Evolutionary conservation across 1,140 invertebrate genomes (phyloP), one percentile per base, ranked within the genome.

Genomic region (Xylocopa sonorina): DNA sequence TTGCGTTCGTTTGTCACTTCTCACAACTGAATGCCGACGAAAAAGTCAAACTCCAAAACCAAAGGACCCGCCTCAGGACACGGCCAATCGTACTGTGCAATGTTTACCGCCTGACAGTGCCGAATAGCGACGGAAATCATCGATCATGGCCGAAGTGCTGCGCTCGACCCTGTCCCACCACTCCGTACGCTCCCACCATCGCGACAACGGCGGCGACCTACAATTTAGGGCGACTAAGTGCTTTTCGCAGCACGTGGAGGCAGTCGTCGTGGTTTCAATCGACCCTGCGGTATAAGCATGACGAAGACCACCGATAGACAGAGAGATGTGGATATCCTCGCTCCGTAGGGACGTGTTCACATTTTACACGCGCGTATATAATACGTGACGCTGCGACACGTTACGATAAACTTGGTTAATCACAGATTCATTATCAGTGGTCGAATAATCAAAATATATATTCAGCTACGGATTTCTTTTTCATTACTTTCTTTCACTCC

Each of bases 101-200:
- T 92, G 89, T 92, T 92, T 92, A 92, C 91, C 90, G 91, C 91
- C 89, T 91, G 89, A 85, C 88, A 79, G 82, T 64, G 75, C 84
- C 88, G 88, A 90, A 51, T 57, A 64, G 64, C 71, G 67, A 78
- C 89, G 89, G 83, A 87, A 86, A 85, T 82, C 68, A 81, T 86
- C 88, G 89, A 91, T 85, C 83, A 77, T 67, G 72, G 7, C 81
- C 88, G 90, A 90, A 86, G 84, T 78, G 63, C 75, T 76, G 74
- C 68, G 72, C 67, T 78, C 85, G 88, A 87, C 85, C 76, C 72
- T 75, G 55, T 64, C 58, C 74, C 77, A 21, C 60, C 48, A 48
- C 64, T 43, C 12, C 16, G 27, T 12, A n/a, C 53, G n/a, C 41
- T 41, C 72, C 57, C 58, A 68, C 74, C 67, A 48, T 9, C 29